Evolutionary conservation across 2,888 invertebrate genomes (phyloP), one percentile per base, ranked within the genome.

Genomic region (Plebejus argus): DNA sequence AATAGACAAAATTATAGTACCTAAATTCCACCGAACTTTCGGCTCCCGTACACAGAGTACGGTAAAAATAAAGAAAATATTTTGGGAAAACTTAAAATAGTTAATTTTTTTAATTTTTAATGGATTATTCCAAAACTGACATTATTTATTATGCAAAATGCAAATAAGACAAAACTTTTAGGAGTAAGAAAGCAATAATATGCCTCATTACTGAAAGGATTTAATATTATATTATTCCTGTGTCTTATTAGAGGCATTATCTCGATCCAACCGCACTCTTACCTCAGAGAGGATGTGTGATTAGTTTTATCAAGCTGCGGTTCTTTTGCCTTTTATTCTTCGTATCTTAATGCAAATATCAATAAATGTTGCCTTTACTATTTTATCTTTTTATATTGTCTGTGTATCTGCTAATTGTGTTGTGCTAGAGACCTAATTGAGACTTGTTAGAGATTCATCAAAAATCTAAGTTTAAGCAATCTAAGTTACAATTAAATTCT

Each of bases 201-300:
- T 18, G 66, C 28, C 18, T 66, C 28, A 66, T 33, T 66, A 66
- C 66, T 28, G 66, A 15, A 66, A 66, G 66, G 66, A 33, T 61
- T 61, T 23, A 61, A 23, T 61, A 61, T 23, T 66, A 23, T 61
- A 61, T 23, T 66, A 66, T 28, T 66, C 28, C 71, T 28, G 53
- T 70, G 33, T 45, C 18, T 53, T 70, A 74, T 72, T 76, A 76
- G 35, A 71, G 23, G 72, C 28, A 77, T 76, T 77, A 71, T 77
- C 79, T 23, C 66, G 78, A 58, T 78, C 76, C 76, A 74, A 20
- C 79, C 82, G 77, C 82, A 79, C 79, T 81, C 81, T 83, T 85
- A 81, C 85, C 83, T 83, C 85, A 86, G 87, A 91, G 88, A 89
- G 92, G 87, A 91, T 90, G 90, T 90, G 90, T 91, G 92, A 93